Conservation (phyloP, 2,113 vertebrate genomes). For the Leptocoma aspasia region DNA sequence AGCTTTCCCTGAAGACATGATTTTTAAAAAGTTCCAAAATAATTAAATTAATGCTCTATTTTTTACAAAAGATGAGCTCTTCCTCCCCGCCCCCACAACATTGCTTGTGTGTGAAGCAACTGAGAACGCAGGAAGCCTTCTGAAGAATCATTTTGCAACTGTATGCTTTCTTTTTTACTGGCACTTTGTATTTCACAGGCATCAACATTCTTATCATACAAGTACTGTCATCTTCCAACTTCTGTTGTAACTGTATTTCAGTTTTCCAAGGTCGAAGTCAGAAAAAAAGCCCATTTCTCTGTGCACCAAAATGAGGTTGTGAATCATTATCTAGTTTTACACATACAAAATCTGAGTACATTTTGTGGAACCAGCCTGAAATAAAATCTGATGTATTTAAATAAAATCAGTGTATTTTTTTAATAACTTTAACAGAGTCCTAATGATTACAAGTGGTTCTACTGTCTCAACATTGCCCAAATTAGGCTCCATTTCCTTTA, state of each 20-base stretch:
- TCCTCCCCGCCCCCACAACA: rapidly evolving
- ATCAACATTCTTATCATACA: background rate
- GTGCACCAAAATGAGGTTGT: background rate
- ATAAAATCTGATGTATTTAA: background rate
- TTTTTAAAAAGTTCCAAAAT: background rate
- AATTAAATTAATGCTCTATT: background rate
- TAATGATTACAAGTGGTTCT: background rate
- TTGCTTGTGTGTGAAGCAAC: background rate
- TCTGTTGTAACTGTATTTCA: background rate
- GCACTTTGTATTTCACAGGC: background rate
- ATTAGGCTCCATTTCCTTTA: background rate
- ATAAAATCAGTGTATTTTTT: background rate
- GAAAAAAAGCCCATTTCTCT: background rate
- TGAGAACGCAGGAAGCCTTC: background rate
- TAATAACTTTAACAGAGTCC: background rate
- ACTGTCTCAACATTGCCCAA: background rate
- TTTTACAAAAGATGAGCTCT: background rate
- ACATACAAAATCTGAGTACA: background rate
- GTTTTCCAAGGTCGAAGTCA: background rate
- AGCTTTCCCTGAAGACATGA: background rate
- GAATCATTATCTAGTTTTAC: background rate
- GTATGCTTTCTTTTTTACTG: background rate
- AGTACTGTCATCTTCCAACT: background rate
- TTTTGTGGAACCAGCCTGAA: background rate
- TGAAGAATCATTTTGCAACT: background rate